Evolutionary conservation across 2,797 vertebrate species (phyloP).

Genomic region (Siniperca scherzeri): DNA sequence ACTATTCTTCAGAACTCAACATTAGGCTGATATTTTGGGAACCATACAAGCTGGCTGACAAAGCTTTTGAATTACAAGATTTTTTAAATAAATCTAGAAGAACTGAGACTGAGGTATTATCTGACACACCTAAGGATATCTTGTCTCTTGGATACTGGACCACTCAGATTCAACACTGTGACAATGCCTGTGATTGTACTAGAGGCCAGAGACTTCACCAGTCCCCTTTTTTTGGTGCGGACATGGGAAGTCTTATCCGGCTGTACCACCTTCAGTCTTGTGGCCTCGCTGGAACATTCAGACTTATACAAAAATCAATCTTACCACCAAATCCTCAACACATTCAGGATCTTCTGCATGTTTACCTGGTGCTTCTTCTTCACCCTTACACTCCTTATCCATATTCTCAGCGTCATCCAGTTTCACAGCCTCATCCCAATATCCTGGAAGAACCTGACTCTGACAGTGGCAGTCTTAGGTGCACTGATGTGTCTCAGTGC

Average conservation of each 20-base stretch:
- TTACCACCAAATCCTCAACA: fast-evolving
- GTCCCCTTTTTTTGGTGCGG: conserved; percentile 80
- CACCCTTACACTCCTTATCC: conserved; percentile 79
- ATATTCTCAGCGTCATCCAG: conserved; percentile 83
- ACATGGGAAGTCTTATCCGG: conserved; percentile 75
- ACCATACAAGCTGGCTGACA: neutral
- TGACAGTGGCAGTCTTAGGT: conserved; percentile 76
- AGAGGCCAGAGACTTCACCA: conserved; percentile 81
- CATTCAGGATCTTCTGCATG: conserved; percentile 80
- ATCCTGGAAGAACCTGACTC: conserved; percentile 87
- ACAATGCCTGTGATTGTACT: conserved; percentile 85
- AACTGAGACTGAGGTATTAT: conserved; percentile 15
- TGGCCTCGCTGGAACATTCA: conserved; percentile 42
- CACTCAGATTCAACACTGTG: conserved; percentile 4
- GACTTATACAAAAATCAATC: fast-evolving
- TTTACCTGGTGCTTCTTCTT: conserved; percentile 87
- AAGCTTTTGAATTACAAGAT: conserved; percentile 17
- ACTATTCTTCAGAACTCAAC: conserved; percentile 10
- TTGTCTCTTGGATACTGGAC: conserved; percentile 22
- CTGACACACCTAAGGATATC: conserved; percentile 5
- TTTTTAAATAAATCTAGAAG: neutral
- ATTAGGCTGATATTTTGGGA: conserved; percentile 5
- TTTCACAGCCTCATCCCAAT: conserved; percentile 86
- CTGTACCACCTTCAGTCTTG: conserved; percentile 84
- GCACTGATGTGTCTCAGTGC: conserved; percentile 77